These are phyloP conservation scores for Turnix velox DNA, from an alignment of 2,113 vertebrate genomes.

Conservation along the genomic window DNA sequence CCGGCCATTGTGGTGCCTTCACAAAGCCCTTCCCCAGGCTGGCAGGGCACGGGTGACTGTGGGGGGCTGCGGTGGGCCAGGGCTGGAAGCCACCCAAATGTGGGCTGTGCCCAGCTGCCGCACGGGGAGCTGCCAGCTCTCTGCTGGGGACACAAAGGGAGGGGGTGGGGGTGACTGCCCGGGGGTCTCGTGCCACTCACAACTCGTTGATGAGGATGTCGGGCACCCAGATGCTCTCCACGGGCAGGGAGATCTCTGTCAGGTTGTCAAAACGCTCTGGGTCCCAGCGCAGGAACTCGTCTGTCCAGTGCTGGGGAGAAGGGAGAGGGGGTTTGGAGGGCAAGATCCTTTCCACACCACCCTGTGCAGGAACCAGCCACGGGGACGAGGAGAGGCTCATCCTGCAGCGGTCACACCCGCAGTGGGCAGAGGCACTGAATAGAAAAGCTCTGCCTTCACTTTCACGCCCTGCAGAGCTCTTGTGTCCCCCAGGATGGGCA, in stretches of 20 bases:
- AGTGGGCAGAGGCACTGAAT: rapidly evolving
- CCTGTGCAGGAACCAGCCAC: too few species aligned
- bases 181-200: conserved; percentile 71
- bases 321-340: background rate
- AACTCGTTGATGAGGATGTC: conserved; percentile 99
- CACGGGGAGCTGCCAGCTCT: conserved; percentile 14
- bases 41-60: conserved; percentile 40
- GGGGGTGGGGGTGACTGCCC: too few species aligned
- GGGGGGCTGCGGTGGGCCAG: background rate
- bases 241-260: conserved; percentile 86
- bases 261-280: conserved; percentile 88
- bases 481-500: rapidly evolving
- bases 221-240: conserved; percentile 89
- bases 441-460: background rate
- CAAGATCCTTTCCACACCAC: too few species aligned
- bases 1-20: conserved; percentile 50
- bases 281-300: conserved; percentile 94
- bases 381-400: background rate
- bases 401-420: background rate
- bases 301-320: conserved; percentile 83
- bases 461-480: background rate
- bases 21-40: conserved; percentile 51
- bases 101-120: conserved; percentile 62
- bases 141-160: background rate
- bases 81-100: conserved; percentile 51